Base-by-base conservation (phyloP, 2,797 vertebrate species). In the Hoplostethus mediterraneus region DNA sequence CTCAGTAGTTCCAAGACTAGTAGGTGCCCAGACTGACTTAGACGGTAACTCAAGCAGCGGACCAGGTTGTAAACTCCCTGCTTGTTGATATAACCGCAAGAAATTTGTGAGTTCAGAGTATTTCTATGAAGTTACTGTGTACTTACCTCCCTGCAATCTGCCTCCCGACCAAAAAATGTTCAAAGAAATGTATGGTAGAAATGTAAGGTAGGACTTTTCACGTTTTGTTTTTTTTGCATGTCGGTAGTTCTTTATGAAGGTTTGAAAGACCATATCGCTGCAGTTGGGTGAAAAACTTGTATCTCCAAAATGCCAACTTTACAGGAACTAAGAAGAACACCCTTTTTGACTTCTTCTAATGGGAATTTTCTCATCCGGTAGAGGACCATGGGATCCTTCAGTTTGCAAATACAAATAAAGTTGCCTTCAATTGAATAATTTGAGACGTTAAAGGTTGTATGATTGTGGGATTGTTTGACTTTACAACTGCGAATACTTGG, bases 71-170 rank as follows among this genome's bases (percentile, higher is more conserved):
- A 81, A 90, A 89, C 73, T 58, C 67, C 42, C 70, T 30, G 71
- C 79, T 73, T 91, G 89, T 90, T 90, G 87, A 89, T 86, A 36
- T 86, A 87, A 88, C 81, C 28, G 62, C 65, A n/a, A 30, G 82
- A 77, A 33, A 81, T 69, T 55, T 64, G 31, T 71, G 75, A 84
- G 83, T 86, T 89, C 83, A 73, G 56, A 68, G 63, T 42, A 49
- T 80, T 70, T 73, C 63, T 57, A 78, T 63, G 67, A 63, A 61
- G 73, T 79, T 61, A 61, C 74, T 78, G 81, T 90, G 71, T 76
- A 0, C 54, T 58, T 57, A 42, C 57, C 42, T 63, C 69, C 59
- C 60, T 1, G 12, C 57, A 2, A 57, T 40, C 40, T 30, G 16
- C 68, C 71, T 17, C 30, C 57, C 44, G 74, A 72, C 68, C 31